A percentile compares a stretch with the other conserved stretches of the same genome.
Evolutionary conservation across 2,888 invertebrate species (phyloP).

Genomic region (Bellardia pandia): DNA sequence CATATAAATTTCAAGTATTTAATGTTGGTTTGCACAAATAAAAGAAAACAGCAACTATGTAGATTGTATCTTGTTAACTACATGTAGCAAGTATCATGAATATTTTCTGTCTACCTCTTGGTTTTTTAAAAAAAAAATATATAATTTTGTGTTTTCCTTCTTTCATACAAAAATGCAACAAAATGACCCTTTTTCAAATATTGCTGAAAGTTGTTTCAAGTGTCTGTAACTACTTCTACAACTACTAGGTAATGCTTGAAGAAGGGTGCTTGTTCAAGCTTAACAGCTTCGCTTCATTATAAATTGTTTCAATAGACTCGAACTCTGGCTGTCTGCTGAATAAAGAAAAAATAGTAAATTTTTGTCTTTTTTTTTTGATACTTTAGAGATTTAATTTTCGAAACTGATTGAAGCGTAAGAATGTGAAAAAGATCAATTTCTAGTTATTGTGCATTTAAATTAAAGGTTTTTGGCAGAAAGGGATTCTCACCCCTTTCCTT

Average conservation of each 20-base stretch:
- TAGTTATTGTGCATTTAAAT: background rate
- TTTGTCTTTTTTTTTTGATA: background rate
- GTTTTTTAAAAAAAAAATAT: background rate
- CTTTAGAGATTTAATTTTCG: conserved; percentile 20
- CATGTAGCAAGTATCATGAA: conserved; percentile 54
- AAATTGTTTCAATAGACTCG: conserved; percentile 5
- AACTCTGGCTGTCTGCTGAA: background rate
- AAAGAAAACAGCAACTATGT: background rate
- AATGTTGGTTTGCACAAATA: conserved; percentile 38
- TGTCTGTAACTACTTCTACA: conserved; percentile 40
- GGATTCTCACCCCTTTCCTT: no score
- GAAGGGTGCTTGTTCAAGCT: conserved; percentile 69
- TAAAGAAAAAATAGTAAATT: background rate
- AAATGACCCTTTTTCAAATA: conserved; percentile 58
- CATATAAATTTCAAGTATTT: conserved; percentile 60
- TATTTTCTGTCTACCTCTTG: conserved; percentile 14
- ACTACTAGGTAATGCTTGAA: background rate
- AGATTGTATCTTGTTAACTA: conserved; percentile 62
- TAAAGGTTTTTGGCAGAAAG: background rate
- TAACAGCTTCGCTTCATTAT: conserved; percentile 60
- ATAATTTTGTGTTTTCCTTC: background rate
- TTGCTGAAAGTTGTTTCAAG: conserved; percentile 42
- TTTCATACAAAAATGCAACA: background rate
- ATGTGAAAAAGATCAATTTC: conserved; percentile 10
- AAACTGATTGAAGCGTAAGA: conserved; percentile 36